Conservation (phyloP, 2,797 vertebrate genomes). For the Microctenopoma stevenorrisi region DNA sequence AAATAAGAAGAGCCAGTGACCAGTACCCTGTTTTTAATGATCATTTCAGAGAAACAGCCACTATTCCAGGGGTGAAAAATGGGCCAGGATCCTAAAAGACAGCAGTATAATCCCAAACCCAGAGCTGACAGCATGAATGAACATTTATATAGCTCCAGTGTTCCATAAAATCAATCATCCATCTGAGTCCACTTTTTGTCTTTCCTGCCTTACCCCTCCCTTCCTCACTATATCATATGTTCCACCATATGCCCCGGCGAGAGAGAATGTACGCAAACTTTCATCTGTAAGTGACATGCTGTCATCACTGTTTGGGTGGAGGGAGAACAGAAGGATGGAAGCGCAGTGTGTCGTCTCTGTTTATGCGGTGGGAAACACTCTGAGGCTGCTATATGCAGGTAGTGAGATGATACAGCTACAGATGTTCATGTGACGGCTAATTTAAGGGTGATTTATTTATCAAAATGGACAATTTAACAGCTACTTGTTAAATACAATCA, state of each 20-base stretch:
- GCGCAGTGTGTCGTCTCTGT: constrained; percentile 27
- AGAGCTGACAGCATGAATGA: constrained; percentile 44
- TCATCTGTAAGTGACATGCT: constrained; percentile 58
- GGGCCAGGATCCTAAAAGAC: constrained; percentile 26
- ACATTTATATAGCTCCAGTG: constrained; percentile 37
- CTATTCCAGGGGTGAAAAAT: constrained; percentile 23
- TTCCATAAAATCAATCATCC: constrained; percentile 65
- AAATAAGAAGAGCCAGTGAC: constrained; percentile 24
- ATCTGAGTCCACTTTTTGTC: constrained; percentile 43
- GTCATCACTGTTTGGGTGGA: constrained; percentile 63
- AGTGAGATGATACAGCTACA: not conserved
- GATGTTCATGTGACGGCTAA: not conserved
- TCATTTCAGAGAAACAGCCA: constrained; percentile 22
- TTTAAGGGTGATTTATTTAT: not conserved
- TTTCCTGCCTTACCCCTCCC: constrained; percentile 54
- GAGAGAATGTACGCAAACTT: constrained; percentile 48
- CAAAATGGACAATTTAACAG: not conserved
- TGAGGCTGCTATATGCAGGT: constrained; percentile 2
- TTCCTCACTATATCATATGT: constrained; percentile 65
- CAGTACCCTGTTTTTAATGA: constrained; percentile 11
- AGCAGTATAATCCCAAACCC: constrained; percentile 37
- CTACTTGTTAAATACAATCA: not conserved
- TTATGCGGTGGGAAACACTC: constrained; percentile 25
- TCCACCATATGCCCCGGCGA: constrained; percentile 49
- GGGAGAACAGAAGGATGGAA: constrained; percentile 25